Evolutionary conservation across 2,888 invertebrate species (phyloP), one percentile per base, ranked within the genome.

Genomic region (Drosophila cyrtoloma): DNA sequence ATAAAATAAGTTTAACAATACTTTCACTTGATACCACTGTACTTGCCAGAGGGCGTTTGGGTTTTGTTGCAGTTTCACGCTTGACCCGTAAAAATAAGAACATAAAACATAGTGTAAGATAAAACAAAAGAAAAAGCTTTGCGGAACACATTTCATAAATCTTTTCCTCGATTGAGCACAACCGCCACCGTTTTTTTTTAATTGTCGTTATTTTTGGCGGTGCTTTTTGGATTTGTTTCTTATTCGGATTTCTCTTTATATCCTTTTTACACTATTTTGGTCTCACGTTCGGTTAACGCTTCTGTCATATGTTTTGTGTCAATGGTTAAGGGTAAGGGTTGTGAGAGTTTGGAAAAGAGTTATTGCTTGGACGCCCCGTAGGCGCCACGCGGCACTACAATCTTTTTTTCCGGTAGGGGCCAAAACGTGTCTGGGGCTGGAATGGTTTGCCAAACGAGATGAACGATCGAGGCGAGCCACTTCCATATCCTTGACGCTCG

Each of bases 71-170:
- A 33, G 53, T 56, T 58, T 59, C 51, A 35, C 59, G 62, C 58
- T 22, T 65, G 68, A 71, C 53, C 61, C 61, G 64, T 62, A 53
- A 61, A 44, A 71, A 75, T 63, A 55, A 16, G n/a, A 22, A 22
- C 28, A 28, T 14, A 16, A 42, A 39, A 39, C 53, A 32, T 16
- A 22, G 32, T 6, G 16, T 26, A 65, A 50, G 33, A 19, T 19
- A 56, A 4, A 28, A 35, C 32, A 51, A 58, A 68, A 71, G 61
- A 62, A 55, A 76, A 75, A 70, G 62, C 68, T 68, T 71, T 65
- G 66, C 80, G 75, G 66, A 77, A 81, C 79, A 90, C 80, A 82
- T 82, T 86, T 84, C 86, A 90, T 86, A 86, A 90, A 86, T 86
- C 86, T 90, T 86, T 69, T 64, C 67, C 70, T 57, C 84, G 80